Percentiles rank a stretch among this genome's conserved stretches.
phyloP scores from a whole-genome alignment of 2,888 invertebrate genomes.

The Ectobius pallidus region DNA sequence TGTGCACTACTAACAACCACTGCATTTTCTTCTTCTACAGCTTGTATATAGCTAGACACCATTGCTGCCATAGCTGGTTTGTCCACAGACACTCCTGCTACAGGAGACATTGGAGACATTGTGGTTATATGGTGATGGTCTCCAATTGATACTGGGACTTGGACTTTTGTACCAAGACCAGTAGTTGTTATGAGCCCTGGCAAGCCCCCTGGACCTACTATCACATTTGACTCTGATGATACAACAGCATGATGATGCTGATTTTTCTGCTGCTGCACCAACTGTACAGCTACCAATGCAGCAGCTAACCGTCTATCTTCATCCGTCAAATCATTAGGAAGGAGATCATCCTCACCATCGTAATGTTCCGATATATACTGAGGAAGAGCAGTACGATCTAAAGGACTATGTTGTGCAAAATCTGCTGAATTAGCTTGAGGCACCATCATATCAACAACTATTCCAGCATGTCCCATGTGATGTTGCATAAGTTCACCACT shows the following conservation, averaged over 20 bases:
- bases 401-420: constrained; percentile 35
- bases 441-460: constrained; percentile 44
- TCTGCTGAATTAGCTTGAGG: constrained; percentile 30
- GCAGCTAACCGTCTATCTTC: constrained; percentile 66
- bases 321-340: constrained; percentile 57
- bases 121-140: constrained; percentile 40
- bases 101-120: constrained; percentile 41
- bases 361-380: constrained; percentile 42
- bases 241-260: constrained; percentile 51
- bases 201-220: constrained; percentile 37
- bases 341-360: constrained; percentile 46
- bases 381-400: constrained; percentile 30
- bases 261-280: constrained; percentile 65
- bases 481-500: constrained; percentile 40
- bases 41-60: constrained; percentile 49
- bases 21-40: constrained; percentile 47
- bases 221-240: constrained; percentile 41
- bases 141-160: constrained; percentile 35
- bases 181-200: constrained; percentile 23
- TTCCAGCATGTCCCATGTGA: constrained; percentile 41
- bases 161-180: constrained; percentile 24
- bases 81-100: constrained; percentile 45
- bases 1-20: constrained; percentile 21
- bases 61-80: constrained; percentile 47
- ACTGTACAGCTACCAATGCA: constrained; percentile 66